Base-by-base conservation (phyloP, 2,797 vertebrate species). In the Coreius guichenoti region DNA sequence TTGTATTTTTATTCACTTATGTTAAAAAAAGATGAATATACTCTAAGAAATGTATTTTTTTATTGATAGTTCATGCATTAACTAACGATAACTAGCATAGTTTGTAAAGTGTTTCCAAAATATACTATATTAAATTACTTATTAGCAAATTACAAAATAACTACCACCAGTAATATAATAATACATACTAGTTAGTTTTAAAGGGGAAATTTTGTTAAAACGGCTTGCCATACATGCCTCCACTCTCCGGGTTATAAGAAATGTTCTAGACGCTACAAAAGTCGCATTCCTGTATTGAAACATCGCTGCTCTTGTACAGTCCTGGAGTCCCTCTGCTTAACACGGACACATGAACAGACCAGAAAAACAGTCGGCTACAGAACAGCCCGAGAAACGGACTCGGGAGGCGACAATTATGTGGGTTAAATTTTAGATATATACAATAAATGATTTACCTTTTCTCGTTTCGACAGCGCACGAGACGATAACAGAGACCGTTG, bases 211-310 rank as follows among this genome's bases (percentile, higher is more conserved):
- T 43, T 3, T 26, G 13, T 61, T 58, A 39, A 8, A 33, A 39
- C 12, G 51, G 19, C 21, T 36, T 58, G 31, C 6, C 51, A 77
- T 9, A 33, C 29, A 73, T 61, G 80, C 63, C 80, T 84, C 67
- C 33, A 63, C 54, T 74, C 8, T 29, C 23, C 49, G 13, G 13
- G 4, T 36, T n/a, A 26, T 4, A 16, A 76, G 11, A 80, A 68
- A 74, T 26, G 8, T 73, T 83, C 79, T 14, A 43, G 16, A 73
- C 36, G 73, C 65, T 63, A 79, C 75, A 77, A 80, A 78, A 84
- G 83, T 88, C 77, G 58, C 79, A 88, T 82, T 82, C 74, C 63
- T 47, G 17, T 61, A 84, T 23, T 9, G 43, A 67, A 29, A 56
- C 47, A 16, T 17, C 23, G 29, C 49, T 63, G 45, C 14, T 65